These are phyloP conservation scores for Pyxicephalus adspersus DNA, from an alignment of 2,113 vertebrate genomes.

Conservation along the genomic window DNA sequence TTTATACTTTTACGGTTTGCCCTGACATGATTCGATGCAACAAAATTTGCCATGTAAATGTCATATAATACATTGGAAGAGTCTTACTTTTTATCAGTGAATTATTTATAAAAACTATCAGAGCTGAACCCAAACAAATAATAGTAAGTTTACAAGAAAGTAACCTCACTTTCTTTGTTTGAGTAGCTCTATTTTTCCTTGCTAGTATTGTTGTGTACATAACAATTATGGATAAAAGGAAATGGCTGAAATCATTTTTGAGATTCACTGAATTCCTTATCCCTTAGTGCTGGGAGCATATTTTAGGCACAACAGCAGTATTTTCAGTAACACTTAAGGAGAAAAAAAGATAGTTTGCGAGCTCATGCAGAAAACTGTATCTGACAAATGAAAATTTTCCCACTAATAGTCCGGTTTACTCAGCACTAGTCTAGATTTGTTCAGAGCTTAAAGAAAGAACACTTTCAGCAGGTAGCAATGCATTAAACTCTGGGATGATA, in stretches of 20 bases:
- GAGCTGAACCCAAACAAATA: too few species aligned
- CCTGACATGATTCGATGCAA: too few species aligned
- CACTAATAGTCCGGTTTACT: constrained; percentile 13
- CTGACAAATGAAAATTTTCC: constrained; percentile 22
- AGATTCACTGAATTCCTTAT: not conserved
- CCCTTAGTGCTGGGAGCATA: not conserved
- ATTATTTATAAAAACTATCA: too few species aligned
- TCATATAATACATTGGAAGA: too few species aligned
- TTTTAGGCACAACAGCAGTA: not conserved
- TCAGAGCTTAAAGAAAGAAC: not conserved
- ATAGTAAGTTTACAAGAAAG: too few species aligned
- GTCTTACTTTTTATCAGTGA: too few species aligned
- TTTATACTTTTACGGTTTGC: too few species aligned
- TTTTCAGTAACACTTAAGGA: constrained; percentile 17
- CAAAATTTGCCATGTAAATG: too few species aligned
- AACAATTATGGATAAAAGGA: not conserved
- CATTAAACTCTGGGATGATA: not conserved
- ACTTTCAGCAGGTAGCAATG: not conserved
- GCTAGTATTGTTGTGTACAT: not conserved
- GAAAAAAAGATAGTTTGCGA: not conserved
- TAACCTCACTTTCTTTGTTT: too few species aligned
- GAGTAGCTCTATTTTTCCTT: too few species aligned
- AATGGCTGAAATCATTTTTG: not conserved
- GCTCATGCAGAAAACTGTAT: constrained; percentile 6
- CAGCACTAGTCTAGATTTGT: not conserved